phyloP scores from a whole-genome alignment of 2,888 invertebrate genomes.

The Anoplius nigerrimus region DNA sequence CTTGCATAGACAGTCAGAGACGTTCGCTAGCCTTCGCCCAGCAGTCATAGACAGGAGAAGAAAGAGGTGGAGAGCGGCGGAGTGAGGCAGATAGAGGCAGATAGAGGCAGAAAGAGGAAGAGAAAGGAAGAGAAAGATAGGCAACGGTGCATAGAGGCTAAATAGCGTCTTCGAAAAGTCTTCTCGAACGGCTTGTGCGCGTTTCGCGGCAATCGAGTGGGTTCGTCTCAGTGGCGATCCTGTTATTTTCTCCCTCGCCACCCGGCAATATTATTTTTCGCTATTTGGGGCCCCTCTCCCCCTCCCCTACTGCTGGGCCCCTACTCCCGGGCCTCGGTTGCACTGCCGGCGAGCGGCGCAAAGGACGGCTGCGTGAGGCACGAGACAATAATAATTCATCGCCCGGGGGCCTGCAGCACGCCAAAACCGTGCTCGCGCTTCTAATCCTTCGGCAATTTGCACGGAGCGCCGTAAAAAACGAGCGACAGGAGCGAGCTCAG shows the following conservation, averaged over 20 bases:
- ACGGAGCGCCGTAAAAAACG: conserved; percentile 51
- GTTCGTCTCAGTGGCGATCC: conserved; percentile 34
- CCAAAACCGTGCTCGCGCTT: conserved; percentile 57
- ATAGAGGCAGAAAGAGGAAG: too few species aligned
- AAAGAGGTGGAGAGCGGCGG: too few species aligned
- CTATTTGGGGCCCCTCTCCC: conserved; percentile 44
- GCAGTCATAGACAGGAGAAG: too few species aligned
- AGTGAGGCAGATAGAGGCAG: too few species aligned
- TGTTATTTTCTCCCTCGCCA: conserved; percentile 42
- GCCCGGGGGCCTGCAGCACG: conserved; percentile 50
- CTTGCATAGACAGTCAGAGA: too few species aligned
- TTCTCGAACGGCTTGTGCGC: too few species aligned
- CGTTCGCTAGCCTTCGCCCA: too few species aligned
- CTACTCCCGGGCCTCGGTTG: conserved; percentile 33
- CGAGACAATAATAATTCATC: conserved; percentile 64
- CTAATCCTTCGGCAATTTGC: conserved; percentile 62
- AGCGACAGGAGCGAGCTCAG: conserved; percentile 3
- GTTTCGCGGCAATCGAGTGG: too few species aligned
- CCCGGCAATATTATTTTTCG: conserved; percentile 44
- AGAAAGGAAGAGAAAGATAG: too few species aligned
- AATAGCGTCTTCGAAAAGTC: too few species aligned
- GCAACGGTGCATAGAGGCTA: too few species aligned
- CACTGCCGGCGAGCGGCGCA: conserved; percentile 24
- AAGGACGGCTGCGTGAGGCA: conserved; percentile 58
- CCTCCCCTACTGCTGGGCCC: too few species aligned